phyloP scores from a whole-genome alignment of 2,797 vertebrate genomes.

The Karalla daura region DNA sequence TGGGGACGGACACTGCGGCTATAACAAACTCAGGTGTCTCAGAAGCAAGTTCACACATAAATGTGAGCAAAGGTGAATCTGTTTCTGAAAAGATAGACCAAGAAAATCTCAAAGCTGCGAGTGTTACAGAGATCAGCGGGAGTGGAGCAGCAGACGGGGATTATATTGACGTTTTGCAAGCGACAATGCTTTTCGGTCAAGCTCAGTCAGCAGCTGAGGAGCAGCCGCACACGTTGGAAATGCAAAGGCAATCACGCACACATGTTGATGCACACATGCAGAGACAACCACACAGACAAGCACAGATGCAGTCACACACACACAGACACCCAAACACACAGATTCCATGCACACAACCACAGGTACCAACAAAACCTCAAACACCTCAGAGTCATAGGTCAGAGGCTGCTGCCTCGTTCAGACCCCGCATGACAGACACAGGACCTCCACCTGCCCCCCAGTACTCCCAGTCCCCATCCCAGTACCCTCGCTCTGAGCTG shows the following conservation, averaged over 20 bases:
- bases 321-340: constrained; percentile 27
- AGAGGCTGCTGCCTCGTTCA: constrained; percentile 7
- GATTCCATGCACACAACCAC: constrained; percentile 13
- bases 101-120: constrained; percentile 40
- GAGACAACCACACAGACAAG: constrained; percentile 12
- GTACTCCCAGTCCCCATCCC: constrained; percentile 46
- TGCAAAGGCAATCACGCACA: constrained; percentile 29
- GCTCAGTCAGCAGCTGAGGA: constrained; percentile 31
- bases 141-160: constrained; percentile 72
- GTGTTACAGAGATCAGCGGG: constrained; percentile 21
- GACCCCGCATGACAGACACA: constrained; percentile 18
- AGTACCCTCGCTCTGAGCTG: constrained; percentile 5
- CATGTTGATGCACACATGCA: constrained; percentile 27
- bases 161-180: constrained; percentile 87
- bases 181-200: constrained; percentile 74
- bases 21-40: constrained; percentile 51
- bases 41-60: constrained; percentile 11
- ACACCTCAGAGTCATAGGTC: constrained; percentile 22
- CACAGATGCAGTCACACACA: constrained; percentile 25
- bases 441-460: constrained; percentile 27
- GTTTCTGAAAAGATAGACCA: constrained; percentile 29
- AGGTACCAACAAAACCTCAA: constrained; percentile 39
- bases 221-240: constrained; percentile 38
- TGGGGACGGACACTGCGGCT: constrained; percentile 44
- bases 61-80: constrained; percentile 16